These are phyloP conservation scores for Notothenia coriiceps DNA, from an alignment of 2,113 vertebrate genomes.

Conservation along the genomic window DNA sequence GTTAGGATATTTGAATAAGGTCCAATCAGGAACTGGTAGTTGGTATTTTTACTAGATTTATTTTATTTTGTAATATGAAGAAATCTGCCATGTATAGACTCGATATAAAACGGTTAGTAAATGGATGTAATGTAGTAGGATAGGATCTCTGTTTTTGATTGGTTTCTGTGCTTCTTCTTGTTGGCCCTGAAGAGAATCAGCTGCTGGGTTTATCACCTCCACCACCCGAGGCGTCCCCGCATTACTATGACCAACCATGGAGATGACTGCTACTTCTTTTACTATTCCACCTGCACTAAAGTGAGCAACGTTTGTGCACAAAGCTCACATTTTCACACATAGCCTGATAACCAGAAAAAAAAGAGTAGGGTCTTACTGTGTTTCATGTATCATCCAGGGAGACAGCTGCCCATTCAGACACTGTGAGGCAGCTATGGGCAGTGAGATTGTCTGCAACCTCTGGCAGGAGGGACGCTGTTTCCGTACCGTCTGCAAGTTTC, in stretches of 20 bases:
- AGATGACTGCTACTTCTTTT: conserved; percentile 98
- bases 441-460: conserved; percentile 91
- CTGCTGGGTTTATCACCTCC: conserved; percentile 40
- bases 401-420: conserved; percentile 94
- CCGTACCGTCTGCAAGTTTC: conserved; percentile 92
- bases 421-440: conserved; percentile 94
- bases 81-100: neutral
- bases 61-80: neutral
- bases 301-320: conserved; percentile 64
- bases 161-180: conserved; percentile 41
- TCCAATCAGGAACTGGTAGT: too few relatives aligned
- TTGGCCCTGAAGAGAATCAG: conserved; percentile 65
- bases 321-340: too few relatives aligned
- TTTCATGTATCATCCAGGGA: conserved; percentile 81
- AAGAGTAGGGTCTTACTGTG: neutral
- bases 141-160: neutral
- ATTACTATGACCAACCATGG: conserved; percentile 90
- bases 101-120: neutral
- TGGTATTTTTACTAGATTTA: neutral
- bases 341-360: neutral
- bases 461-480: conserved; percentile 96
- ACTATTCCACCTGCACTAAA: conserved; percentile 96
- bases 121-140: neutral
- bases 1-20: neutral
- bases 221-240: conserved; percentile 28